A percentile compares a stretch with the other conserved stretches of the same genome.
Conservation (phyloP, 1,140 invertebrate species). For the Drosophila rhopaloa region DNA sequence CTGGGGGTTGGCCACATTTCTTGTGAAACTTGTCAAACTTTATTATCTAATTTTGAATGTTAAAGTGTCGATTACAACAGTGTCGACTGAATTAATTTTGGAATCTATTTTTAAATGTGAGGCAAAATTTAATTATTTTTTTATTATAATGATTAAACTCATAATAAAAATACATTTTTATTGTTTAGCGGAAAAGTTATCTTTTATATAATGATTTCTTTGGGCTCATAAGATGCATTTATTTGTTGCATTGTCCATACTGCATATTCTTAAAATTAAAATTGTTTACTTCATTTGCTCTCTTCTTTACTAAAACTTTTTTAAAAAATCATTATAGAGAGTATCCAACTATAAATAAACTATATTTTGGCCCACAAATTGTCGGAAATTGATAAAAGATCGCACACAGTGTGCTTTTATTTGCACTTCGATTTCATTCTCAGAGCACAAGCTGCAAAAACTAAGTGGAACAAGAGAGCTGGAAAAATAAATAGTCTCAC, state of each 20-base stretch:
- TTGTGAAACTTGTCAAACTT: slow-evolving; percentile 35
- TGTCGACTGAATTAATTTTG: not conserved
- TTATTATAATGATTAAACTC: too few relatives aligned
- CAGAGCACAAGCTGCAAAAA: slow-evolving; percentile 17
- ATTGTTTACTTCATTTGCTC: too few relatives aligned
- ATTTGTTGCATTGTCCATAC: too few relatives aligned
- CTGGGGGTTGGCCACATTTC: slow-evolving; percentile 29
- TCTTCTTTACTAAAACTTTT: not conserved
- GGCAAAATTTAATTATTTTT: too few relatives aligned
- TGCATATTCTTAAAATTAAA: too few relatives aligned
- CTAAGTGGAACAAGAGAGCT: slow-evolving; percentile 35
- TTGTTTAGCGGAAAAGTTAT: too few relatives aligned
- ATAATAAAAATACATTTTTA: too few relatives aligned
- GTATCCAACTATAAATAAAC: not conserved
- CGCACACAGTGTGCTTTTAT: slow-evolving; percentile 14
- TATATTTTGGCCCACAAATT: slow-evolving; percentile 1
- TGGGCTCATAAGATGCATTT: too few relatives aligned
- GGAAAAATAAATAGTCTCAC: slow-evolving; percentile 55
- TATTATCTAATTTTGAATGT: slow-evolving; percentile 18
- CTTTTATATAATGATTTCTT: too few relatives aligned
- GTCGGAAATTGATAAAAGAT: slow-evolving; percentile 41
- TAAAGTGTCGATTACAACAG: slow-evolving; percentile 8
- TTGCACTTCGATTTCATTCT: slow-evolving; percentile 40
- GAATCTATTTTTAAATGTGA: not conserved
- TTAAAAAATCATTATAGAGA: not conserved